A percentile compares a stretch with the other conserved stretches of the same genome.
Conservation (phyloP, 2,113 vertebrate species). For the Crotalus tigris region DNA sequence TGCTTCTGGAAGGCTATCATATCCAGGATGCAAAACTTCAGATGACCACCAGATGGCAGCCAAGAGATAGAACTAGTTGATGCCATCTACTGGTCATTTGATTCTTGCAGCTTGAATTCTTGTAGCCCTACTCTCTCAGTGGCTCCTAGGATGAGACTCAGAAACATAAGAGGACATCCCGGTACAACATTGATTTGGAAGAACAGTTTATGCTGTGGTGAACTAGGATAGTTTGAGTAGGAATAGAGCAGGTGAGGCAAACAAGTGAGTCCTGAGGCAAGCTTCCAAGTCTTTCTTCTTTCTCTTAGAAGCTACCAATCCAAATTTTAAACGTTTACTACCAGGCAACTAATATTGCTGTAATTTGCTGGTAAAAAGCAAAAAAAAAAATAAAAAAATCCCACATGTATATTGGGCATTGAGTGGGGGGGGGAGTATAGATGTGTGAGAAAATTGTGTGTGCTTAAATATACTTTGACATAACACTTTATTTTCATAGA, state of each 20-base stretch:
- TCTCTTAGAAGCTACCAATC: neutral
- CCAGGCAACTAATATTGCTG: neutral
- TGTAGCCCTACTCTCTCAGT: neutral
- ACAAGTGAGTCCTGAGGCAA: neutral
- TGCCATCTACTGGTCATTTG: neutral
- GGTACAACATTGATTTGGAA: neutral
- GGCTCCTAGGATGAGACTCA: neutral
- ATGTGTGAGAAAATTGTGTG: neutral
- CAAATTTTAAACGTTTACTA: neutral
- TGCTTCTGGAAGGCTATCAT: neutral
- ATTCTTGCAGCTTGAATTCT: neutral
- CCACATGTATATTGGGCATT: neutral
- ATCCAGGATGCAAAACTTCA: neutral
- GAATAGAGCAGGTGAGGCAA: neutral
- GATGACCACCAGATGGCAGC: neutral
- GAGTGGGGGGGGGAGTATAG: neutral
- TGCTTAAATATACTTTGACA: neutral
- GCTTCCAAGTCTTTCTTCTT: neutral
- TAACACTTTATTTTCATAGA: neutral
- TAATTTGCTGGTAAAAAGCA: neutral
- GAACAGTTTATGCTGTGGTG: neutral
- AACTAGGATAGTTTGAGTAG: neutral
- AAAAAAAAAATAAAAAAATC: neutral
- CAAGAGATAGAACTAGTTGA: neutral
- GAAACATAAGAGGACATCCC: neutral